These are phyloP conservation scores for Eueremaeus valkanovi DNA, from an alignment of 2,888 invertebrate species.

Conservation along the genomic window DNA sequence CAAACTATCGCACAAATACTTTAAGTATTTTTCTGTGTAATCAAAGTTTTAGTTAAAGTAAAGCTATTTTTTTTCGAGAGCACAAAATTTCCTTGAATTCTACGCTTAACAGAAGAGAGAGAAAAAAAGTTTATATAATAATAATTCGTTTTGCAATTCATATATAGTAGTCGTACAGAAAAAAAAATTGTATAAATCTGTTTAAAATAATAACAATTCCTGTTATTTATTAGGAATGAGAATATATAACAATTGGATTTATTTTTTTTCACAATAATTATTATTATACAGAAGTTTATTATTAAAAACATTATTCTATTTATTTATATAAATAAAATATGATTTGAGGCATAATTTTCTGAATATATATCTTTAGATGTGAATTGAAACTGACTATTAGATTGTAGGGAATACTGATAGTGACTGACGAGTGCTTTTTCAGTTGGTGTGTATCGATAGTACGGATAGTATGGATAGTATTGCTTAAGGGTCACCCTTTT, in stretches of 20 bases:
- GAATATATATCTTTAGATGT: neutral
- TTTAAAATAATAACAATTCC: neutral
- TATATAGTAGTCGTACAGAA: too few relatives aligned
- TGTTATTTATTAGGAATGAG: neutral
- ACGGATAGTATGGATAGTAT: neutral
- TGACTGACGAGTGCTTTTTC: neutral
- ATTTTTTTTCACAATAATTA: neutral
- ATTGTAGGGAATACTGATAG: too few relatives aligned
- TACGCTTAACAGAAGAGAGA: too few relatives aligned
- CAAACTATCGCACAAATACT: neutral
- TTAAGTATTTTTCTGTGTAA: neutral
- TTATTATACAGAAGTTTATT: neutral
- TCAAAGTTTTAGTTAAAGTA: neutral
- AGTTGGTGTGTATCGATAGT: neutral
- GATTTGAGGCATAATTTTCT: too few relatives aligned
- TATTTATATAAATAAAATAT: neutral
- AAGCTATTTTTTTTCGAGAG: neutral
- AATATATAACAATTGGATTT: constrained; percentile 4
- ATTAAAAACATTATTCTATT: neutral
- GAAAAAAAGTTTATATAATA: too few relatives aligned
- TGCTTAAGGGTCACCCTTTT: constrained; percentile 30
- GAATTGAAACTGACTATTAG: constrained; percentile 10
- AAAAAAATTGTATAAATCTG: neutral
- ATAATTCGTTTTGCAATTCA: neutral
- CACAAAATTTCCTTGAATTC: constrained; percentile 11